phyloP scores from a whole-genome alignment of 2,797 vertebrate species.

The Corythornis leucogaster region DNA sequence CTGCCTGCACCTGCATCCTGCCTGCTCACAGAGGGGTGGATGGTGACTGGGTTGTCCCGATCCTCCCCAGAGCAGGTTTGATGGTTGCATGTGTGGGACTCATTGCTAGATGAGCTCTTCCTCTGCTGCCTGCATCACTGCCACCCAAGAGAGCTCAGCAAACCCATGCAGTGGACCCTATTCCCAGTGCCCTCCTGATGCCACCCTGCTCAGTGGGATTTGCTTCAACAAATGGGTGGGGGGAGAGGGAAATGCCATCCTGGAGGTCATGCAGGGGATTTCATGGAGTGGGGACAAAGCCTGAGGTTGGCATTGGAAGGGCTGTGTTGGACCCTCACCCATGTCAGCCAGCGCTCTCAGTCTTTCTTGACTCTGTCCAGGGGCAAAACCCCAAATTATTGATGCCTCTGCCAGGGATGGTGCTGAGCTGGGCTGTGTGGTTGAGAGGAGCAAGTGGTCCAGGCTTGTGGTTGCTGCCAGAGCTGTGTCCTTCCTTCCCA shows the following conservation, averaged over 20 bases:
- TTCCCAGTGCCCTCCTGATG: rapidly evolving
- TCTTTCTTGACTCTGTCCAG: neutral
- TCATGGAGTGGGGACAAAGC: rapidly evolving
- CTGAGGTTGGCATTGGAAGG: neutral
- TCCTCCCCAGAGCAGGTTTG: rapidly evolving
- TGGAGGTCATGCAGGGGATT: neutral
- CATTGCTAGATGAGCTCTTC: neutral
- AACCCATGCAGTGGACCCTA: rapidly evolving
- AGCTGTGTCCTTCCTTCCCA: neutral
- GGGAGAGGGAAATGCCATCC: too few species aligned
- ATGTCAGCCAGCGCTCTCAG: rapidly evolving
- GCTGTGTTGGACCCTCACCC: neutral
- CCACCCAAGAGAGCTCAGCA: neutral
- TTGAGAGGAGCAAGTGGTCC: neutral
- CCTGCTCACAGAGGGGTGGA: neutral
- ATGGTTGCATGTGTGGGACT: rapidly evolving
- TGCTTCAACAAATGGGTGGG: too few species aligned
- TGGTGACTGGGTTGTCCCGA: neutral
- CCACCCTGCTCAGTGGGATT: neutral
- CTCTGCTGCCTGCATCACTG: neutral
- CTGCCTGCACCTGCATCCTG: neutral
- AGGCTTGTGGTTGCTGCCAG: rapidly evolving
- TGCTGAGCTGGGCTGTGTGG: rapidly evolving
- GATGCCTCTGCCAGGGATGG: neutral
- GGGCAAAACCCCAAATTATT: neutral